Percentiles rank a stretch among this genome's conserved stretches.
Evolutionary conservation across 2,888 invertebrate genomes (phyloP).

Genomic region (Microchrysa polita): DNA sequence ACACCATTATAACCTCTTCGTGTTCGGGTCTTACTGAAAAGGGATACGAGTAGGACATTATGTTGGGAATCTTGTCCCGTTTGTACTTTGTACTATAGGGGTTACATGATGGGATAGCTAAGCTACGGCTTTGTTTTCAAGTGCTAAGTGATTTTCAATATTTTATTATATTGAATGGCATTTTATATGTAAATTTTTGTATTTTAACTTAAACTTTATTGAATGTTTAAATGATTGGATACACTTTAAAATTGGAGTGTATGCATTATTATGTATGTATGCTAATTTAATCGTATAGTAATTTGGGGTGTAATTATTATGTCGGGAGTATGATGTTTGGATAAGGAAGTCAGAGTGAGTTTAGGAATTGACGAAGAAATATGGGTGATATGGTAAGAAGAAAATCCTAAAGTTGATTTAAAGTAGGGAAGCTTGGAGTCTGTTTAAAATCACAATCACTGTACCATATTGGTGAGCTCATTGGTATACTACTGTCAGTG

Average conservation of each 20-base stretch:
- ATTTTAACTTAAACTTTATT: background rate
- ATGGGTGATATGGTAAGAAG: too few relatives aligned
- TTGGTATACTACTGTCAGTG: too few relatives aligned
- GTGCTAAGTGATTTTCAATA: slow-evolving; percentile 52
- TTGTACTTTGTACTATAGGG: too few relatives aligned
- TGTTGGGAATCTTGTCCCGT: background rate
- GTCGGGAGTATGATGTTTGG: too few relatives aligned
- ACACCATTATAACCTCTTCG: background rate
- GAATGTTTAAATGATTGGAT: slow-evolving; percentile 20
- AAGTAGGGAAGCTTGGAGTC: too few relatives aligned
- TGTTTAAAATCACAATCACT: too few relatives aligned
- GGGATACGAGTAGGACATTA: slow-evolving; percentile 27
- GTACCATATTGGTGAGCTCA: too few relatives aligned
- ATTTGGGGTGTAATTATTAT: background rate
- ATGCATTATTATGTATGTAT: slow-evolving; percentile 10
- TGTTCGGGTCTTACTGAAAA: slow-evolving; percentile 11
- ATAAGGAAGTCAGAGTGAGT: too few relatives aligned
- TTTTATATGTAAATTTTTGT: slow-evolving; percentile 51
- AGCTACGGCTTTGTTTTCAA: slow-evolving; percentile 43
- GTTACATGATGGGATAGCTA: slow-evolving; percentile 7
- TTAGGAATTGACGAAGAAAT: too few relatives aligned
- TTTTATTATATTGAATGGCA: slow-evolving; percentile 46
- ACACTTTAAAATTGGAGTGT: background rate
- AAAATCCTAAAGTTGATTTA: too few relatives aligned
- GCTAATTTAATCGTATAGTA: slow-evolving; percentile 15